Evolutionary conservation across 2,113 vertebrate genomes (phyloP).

Genomic region (Rhabdomys dilectus): DNA sequence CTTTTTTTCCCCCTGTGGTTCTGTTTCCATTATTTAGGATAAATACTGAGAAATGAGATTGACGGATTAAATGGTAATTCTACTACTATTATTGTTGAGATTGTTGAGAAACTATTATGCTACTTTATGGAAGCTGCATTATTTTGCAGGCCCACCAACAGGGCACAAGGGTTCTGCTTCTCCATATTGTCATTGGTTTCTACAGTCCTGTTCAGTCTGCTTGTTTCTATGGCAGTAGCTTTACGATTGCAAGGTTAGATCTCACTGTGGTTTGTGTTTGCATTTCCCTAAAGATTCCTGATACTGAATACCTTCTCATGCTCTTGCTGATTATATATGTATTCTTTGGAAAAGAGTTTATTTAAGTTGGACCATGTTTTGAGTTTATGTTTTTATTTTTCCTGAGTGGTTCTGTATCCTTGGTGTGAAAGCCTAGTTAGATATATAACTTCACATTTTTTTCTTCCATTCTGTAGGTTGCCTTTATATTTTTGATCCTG

Average conservation of each 20-base stretch:
- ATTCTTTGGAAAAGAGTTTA: neutral
- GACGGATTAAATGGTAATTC: neutral
- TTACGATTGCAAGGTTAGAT: neutral
- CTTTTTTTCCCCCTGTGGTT: neutral
- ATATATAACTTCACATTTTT: neutral
- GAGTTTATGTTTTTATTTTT: neutral
- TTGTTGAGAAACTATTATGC: constrained; percentile 5
- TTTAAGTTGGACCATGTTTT: neutral
- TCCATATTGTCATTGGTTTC: neutral
- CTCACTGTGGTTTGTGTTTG: neutral
- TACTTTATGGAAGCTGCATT: neutral
- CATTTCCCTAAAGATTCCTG: neutral
- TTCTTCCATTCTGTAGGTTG: neutral
- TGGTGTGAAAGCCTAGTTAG: neutral
- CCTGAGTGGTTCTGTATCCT: neutral
- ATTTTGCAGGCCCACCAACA: neutral
- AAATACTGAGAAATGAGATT: neutral
- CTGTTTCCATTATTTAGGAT: neutral
- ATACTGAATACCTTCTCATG: neutral
- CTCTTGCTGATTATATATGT: accelerated
- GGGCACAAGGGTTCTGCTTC: neutral
- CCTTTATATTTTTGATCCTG: neutral
- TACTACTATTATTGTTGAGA: neutral
- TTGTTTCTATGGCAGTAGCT: neutral
- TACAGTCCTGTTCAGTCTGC: neutral